A percentile compares a stretch with the other conserved stretches of the same genome.
These are phyloP conservation scores for Alethe diademata DNA, from an alignment of 2,113 vertebrate species.

Conservation along the genomic window DNA sequence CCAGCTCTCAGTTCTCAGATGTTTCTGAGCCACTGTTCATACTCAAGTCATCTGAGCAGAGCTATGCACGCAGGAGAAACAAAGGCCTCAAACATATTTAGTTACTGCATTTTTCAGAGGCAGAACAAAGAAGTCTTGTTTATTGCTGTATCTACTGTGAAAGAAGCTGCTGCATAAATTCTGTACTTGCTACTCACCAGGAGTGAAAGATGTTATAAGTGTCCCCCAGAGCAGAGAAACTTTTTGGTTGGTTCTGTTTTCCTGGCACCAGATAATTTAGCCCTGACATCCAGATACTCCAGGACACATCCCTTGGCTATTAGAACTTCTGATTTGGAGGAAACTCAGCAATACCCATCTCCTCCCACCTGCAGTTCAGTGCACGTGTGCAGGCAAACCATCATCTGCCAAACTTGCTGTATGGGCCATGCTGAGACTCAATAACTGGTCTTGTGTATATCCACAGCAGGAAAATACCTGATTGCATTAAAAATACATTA, in stretches of 20 bases:
- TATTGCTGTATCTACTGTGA: background rate
- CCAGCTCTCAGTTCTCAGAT: background rate
- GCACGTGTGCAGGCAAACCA: background rate
- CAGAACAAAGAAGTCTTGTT: background rate
- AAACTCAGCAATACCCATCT: background rate
- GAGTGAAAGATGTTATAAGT: background rate
- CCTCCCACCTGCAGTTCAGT: background rate
- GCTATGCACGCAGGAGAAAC: background rate
- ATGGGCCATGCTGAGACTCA: background rate
- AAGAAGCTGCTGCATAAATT: background rate
- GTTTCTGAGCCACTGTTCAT: background rate
- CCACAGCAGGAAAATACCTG: background rate
- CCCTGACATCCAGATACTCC: background rate
- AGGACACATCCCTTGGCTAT: background rate
- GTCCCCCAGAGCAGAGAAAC: background rate
- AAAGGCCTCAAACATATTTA: background rate
- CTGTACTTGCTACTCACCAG: background rate
- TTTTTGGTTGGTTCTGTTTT: background rate
- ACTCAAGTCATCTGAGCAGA: background rate
- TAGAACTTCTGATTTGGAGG: background rate
- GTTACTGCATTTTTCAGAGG: background rate
- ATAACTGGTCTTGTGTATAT: background rate
- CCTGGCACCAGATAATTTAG: background rate
- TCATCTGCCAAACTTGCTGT: background rate
- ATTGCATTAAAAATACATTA: background rate